Evolutionary conservation across 2,113 vertebrate species (phyloP), one percentile per base, ranked within the genome.

Genomic region (Sinocyclocheilus anshuiensis): DNA sequence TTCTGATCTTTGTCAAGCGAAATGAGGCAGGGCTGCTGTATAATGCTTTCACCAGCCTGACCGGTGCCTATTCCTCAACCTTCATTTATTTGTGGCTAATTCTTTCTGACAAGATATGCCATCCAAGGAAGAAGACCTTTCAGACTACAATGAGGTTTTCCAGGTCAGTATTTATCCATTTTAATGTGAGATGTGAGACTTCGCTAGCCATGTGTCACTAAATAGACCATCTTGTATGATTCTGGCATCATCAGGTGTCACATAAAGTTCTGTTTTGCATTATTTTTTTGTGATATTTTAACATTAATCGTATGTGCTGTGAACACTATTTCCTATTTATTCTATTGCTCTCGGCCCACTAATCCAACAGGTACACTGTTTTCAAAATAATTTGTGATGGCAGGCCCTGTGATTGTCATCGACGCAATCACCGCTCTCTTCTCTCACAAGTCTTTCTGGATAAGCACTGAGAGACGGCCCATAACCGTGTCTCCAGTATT

Each of bases 1-100:
- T 84, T 71, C n/a, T 87, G 86, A 65, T 88, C 86, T 82, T 84
- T 87, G 82, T 86, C 75, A 78, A 77, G 85, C 77, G 15, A 87
- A 84, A 88, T 86, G 86, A 89, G 86, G 48, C 84, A 59, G 55
- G 83, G 55, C 36, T 84, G 63, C 71, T 86, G 83, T 69, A 84
- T 87, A 84, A 87, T 87, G 72, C 71, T 61, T 61, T 86, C 63
- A 67, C 48, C 77, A 67, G 39, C 10, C 75, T 88, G 82, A 86
- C 13, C 29, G 10, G 67, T 39, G 69, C 29, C 75, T 79, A 55
- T 84, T 83, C 84, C 55, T 50, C 61, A 55, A 26, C 59, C 77
- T 82, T 85, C 74, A 61, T 79, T 80, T 79, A 69, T 45, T 79
- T 77, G 86, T 75, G 39, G 29, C 55, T 59, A 86, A 87, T 85